Evolutionary conservation across 2,113 vertebrate genomes (phyloP).

Genomic region (Bombycilla garrulus): DNA sequence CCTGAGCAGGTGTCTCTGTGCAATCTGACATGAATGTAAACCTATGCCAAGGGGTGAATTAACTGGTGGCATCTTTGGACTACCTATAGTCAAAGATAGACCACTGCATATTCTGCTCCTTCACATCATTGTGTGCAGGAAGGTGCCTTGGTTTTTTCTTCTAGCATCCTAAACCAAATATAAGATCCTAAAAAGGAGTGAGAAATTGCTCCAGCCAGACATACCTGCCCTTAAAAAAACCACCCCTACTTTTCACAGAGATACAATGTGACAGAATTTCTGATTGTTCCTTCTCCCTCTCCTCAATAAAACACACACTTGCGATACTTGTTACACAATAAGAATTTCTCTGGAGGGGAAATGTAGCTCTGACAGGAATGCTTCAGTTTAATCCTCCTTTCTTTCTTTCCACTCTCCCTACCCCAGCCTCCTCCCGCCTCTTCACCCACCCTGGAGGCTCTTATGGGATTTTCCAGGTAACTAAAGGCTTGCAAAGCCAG

Average conservation of each 20-base stretch:
- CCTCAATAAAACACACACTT: neutral
- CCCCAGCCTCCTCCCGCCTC: neutral
- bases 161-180: neutral
- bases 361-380: neutral
- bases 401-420: neutral
- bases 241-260: neutral
- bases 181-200: neutral
- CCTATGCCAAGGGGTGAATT: neutral
- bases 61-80: neutral
- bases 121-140: rapidly evolving
- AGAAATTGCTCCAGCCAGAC: neutral
- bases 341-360: constrained; percentile 41
- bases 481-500: constrained; percentile 47
- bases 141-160: neutral
- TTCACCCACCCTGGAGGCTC: neutral
- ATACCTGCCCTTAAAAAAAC: neutral
- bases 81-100: neutral
- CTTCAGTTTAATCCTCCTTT: constrained; percentile 39
- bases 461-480: constrained; percentile 1
- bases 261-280: constrained; percentile 13
- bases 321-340: neutral
- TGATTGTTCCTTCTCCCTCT: constrained; percentile 23
- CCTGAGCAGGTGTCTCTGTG: neutral
- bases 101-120: neutral
- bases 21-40: neutral